Base-by-base conservation (phyloP, 30 jellyfish, hydroid and myxozoan species). In the Turritopsis dohrnii region DNA sequence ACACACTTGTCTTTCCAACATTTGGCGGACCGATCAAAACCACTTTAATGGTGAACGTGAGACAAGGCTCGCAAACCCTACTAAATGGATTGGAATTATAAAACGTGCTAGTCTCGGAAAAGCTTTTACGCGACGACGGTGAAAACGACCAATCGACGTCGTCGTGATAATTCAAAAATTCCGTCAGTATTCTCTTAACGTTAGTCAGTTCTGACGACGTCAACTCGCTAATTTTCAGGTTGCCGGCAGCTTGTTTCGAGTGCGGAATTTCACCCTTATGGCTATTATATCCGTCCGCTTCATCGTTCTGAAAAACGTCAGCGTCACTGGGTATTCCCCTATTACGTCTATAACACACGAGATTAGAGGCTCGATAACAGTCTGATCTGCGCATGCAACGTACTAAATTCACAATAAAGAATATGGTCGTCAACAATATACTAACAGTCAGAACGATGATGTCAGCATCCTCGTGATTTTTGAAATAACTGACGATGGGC, bases 1-100 rank as follows among this genome's bases (percentile, higher is more conserved):
- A 92, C 5, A 92, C 84, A 52, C 96, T 87, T 9, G 97, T 92
- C 71, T 92, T 92, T 1, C 97, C 97, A 73, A 85, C 96, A 84
- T 81, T 88, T 1, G 91, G 81, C 52, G 71, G 93, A 18, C 97
- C 97, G 52, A 92, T 27, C 25, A 92, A 76, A 54, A 87, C 72
- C 1, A 88, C 91, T 80, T 92, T 92, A 0, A 77, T 71, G 29
- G 87, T 26, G 79, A 80, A 77, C 21, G 52, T 77, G 30, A 77
- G 21, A 18, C 24, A 1, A 1, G 81, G 30, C 20, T 72, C 23
- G 31, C 60, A 72, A 8, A 25, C 71, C 18, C 8, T 30, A 16
- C 7, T 18, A 28, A 18, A 1, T 29, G 66, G 85, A 18, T 1
- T 23, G 9, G 8, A 69, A 41, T 13, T 41, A 41, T 41, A 41